phyloP scores from a whole-genome alignment of 2,113 vertebrate genomes.

The Pseudonaja textilis region DNA sequence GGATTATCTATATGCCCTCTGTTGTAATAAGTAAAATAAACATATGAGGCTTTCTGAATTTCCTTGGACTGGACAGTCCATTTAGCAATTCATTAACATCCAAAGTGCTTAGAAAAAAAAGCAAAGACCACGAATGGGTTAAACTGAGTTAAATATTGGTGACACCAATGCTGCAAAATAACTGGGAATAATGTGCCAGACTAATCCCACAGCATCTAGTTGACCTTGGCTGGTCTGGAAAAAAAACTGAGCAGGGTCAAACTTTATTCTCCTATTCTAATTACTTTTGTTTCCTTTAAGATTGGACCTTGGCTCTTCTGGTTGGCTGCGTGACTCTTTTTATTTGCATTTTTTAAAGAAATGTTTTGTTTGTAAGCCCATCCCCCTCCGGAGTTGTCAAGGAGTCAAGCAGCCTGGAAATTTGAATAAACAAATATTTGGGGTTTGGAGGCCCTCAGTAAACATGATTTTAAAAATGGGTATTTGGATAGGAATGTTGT shows the following conservation, averaged over 20 bases:
- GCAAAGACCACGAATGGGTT: not conserved
- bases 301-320: not conserved
- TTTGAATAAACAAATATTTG: not conserved
- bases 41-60: not conserved
- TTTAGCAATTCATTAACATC: not conserved
- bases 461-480: not conserved
- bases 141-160: not conserved
- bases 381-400: not conserved
- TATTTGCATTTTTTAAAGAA: not conserved
- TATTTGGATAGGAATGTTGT: not conserved
- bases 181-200: not conserved
- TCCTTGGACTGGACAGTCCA: not conserved
- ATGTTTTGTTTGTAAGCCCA: not conserved
- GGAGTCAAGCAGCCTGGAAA: not conserved
- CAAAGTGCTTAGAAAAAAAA: not conserved
- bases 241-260: not conserved
- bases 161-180: not conserved
- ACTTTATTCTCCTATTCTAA: not conserved
- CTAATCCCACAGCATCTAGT: not conserved
- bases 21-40: not conserved
- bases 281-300: not conserved
- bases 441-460: not conserved
- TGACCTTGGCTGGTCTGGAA: not conserved
- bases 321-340: not conserved
- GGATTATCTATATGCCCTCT: not conserved